Evolutionary conservation across 1,140 invertebrate genomes (phyloP).

Genomic region (Heliothis virescens): DNA sequence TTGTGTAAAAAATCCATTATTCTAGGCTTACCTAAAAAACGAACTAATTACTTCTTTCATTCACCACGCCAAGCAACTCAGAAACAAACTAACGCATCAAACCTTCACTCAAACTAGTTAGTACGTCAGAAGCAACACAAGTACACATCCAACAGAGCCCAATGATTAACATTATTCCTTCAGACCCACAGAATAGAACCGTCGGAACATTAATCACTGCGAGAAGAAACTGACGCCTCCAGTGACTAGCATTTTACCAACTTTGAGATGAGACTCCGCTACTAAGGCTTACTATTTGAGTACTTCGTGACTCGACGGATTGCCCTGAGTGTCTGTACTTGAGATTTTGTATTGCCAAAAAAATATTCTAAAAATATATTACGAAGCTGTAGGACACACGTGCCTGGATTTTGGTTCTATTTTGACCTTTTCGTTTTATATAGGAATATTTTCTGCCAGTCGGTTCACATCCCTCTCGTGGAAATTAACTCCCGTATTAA

Average conservation of each 20-base stretch:
- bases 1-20: too few relatives aligned
- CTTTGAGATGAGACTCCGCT: conserved; percentile 39
- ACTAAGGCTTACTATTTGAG: conserved; percentile 35
- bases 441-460: neutral
- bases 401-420: neutral
- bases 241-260: conserved; percentile 47
- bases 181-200: conserved; percentile 27
- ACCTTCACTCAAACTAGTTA: neutral
- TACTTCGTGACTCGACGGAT: conserved; percentile 37
- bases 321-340: conserved; percentile 24
- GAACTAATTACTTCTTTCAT: too few relatives aligned
- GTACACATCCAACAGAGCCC: neutral
- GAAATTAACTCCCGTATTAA: neutral
- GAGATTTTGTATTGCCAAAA: conserved; percentile 30
- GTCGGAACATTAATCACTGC: conserved; percentile 47
- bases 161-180: conserved; percentile 43
- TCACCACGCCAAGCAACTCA: too few relatives aligned
- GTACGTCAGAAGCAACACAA: neutral
- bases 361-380: conserved; percentile 18
- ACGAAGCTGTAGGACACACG: neutral
- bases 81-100: neutral
- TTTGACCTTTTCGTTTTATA: neutral
- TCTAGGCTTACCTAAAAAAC: too few relatives aligned
- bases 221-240: conserved; percentile 39
- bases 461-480: neutral